phyloP scores from a whole-genome alignment of 2,797 vertebrate genomes.

The Distichodus sexfasciatus region DNA sequence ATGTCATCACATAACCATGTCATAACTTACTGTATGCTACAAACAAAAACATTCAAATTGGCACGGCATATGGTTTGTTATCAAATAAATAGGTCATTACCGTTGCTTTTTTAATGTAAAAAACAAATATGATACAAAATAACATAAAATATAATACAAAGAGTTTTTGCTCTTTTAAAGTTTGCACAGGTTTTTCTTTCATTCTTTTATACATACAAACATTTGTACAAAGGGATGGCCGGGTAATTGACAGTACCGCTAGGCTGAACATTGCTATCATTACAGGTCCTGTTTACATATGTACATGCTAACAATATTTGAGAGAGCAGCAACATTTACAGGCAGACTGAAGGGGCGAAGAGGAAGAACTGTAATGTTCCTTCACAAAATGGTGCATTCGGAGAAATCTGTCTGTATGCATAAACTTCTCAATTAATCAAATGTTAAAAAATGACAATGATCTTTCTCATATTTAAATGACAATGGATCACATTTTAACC shows the following conservation, averaged over 20 bases:
- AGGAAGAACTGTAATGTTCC: constrained; percentile 52
- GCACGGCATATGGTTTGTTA: constrained; percentile 54
- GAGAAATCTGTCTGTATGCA: neutral
- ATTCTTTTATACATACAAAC: constrained; percentile 80
- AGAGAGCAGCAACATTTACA: constrained; percentile 77
- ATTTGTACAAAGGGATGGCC: constrained; percentile 93
- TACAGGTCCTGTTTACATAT: constrained; percentile 91
- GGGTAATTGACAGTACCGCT: constrained; percentile 81
- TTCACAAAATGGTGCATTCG: constrained; percentile 24
- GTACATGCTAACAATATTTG: constrained; percentile 83
- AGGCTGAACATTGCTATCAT: constrained; percentile 80
- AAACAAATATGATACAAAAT: constrained; percentile 77
- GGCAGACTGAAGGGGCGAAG: constrained; percentile 54
- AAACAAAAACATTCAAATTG: constrained; percentile 54
- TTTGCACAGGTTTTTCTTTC: constrained; percentile 72
- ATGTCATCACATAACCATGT: constrained; percentile 78
- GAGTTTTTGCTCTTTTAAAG: constrained; percentile 70
- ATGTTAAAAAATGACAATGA: neutral
- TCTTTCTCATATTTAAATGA: neutral
- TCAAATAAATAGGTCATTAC: constrained; percentile 75
- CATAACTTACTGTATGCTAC: constrained; percentile 81
- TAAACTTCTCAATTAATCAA: constrained; percentile 16
- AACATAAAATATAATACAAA: constrained; percentile 78
- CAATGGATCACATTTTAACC: neutral
- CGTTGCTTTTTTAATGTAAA: constrained; percentile 74